These are phyloP conservation scores for Accipiter virgatus DNA, from an alignment of 2,113 vertebrate genomes.

Conservation along the genomic window DNA sequence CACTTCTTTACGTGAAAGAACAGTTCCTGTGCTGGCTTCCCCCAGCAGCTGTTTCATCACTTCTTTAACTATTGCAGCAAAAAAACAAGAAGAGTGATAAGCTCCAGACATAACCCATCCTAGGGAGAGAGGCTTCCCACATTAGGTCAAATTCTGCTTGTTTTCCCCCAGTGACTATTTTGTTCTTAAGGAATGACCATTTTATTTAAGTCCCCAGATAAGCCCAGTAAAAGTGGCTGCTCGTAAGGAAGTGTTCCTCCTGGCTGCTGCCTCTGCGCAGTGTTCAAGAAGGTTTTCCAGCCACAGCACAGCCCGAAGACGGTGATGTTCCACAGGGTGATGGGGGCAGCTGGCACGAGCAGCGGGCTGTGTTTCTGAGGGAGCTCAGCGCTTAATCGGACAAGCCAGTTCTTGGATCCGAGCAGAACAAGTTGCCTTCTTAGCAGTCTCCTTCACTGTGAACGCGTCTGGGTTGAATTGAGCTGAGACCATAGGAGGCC, in stretches of 20 bases:
- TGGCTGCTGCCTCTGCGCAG: background rate
- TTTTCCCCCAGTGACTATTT: background rate
- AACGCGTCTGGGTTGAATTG: constrained; percentile 54
- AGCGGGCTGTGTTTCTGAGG: background rate
- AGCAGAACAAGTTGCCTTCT: constrained; percentile 60
- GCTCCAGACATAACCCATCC: background rate
- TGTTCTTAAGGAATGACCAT: background rate
- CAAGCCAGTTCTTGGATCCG: constrained; percentile 54
- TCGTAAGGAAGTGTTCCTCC: background rate
- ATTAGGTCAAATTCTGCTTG: background rate
- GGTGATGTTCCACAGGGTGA: background rate
- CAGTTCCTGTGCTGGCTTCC: background rate
- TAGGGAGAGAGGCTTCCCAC: background rate
- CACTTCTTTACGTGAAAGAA: background rate
- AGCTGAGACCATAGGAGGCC: background rate
- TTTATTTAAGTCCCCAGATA: constrained; percentile 12
- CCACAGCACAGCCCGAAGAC: background rate
- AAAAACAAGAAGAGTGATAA: background rate
- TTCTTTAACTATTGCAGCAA: background rate
- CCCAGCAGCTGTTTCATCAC: background rate
- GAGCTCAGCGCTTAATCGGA: constrained; percentile 37
- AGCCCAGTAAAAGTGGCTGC: background rate
- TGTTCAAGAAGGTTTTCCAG: background rate
- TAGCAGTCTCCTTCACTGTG: constrained; percentile 62
- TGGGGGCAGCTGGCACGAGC: background rate